Percentiles rank a stretch among this genome's conserved stretches.
These are phyloP conservation scores for Axis porcinus DNA, from an alignment of 2,113 vertebrate species.

Conservation along the genomic window DNA sequence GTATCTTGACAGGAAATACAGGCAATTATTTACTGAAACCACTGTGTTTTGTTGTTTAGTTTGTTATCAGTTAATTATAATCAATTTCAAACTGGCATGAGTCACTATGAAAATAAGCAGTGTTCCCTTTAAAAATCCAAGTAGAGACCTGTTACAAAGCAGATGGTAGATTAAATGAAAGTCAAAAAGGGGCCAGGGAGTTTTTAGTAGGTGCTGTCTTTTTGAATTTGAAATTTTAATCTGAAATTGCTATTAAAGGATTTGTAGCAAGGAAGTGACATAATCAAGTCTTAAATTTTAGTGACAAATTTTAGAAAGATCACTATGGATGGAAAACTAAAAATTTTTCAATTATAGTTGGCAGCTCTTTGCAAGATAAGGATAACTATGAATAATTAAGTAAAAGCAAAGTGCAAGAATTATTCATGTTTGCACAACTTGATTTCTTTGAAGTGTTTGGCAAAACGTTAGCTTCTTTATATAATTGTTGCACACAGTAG, in stretches of 20 bases:
- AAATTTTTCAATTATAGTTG: background rate
- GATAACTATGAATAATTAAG: background rate
- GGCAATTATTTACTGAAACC: background rate
- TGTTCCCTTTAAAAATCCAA: background rate
- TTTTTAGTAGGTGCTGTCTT: background rate
- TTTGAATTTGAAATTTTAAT: background rate
- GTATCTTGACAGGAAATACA: background rate
- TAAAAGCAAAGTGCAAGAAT: background rate
- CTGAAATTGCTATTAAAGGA: background rate
- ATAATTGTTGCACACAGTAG: background rate
- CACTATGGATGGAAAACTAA: background rate
- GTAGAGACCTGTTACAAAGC: background rate
- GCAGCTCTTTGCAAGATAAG: constrained; percentile 21
- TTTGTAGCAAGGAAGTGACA: background rate
- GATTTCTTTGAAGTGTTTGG: background rate
- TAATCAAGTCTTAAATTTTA: background rate
- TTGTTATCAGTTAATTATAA: background rate
- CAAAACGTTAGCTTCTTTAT: constrained; percentile 16
- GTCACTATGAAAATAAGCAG: background rate
- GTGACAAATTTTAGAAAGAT: background rate
- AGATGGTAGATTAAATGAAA: background rate
- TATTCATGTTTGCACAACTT: background rate
- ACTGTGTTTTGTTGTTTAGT: background rate
- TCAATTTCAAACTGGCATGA: background rate
- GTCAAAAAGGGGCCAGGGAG: background rate